These are phyloP conservation scores for Lycaena phlaeas DNA, from an alignment of 2,888 invertebrate genomes.

Conservation along the genomic window DNA sequence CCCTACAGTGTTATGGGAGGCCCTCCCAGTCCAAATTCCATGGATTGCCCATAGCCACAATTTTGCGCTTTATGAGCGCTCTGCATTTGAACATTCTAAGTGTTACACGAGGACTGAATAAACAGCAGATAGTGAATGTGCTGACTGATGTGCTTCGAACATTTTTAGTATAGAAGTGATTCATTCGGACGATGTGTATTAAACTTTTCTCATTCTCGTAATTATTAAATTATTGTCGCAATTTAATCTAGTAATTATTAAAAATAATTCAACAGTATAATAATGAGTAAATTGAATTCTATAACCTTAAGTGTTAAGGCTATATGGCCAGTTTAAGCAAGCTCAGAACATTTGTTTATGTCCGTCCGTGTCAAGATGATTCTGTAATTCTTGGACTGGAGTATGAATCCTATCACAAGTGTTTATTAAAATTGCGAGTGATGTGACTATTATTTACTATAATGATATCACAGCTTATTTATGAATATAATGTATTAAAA, in stretches of 20 bases:
- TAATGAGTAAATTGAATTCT: neutral
- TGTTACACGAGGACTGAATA: slow-evolving; percentile 20
- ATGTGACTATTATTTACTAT: too few relatives aligned
- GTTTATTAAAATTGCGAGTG: too few relatives aligned
- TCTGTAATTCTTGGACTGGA: slow-evolving; percentile 7
- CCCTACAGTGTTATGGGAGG: slow-evolving; percentile 79
- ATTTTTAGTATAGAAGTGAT: neutral
- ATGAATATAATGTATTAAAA: too few relatives aligned
- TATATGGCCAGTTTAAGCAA: neutral
- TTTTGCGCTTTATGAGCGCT: slow-evolving; percentile 60
- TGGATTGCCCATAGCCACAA: slow-evolving; percentile 80
- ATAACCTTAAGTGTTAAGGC: neutral
- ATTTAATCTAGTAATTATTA: too few relatives aligned
- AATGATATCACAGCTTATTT: too few relatives aligned
- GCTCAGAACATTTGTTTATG: slow-evolving; percentile 10
- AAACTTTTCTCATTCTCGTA: slow-evolving; percentile 10
- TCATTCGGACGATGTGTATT: neutral
- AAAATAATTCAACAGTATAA: too few relatives aligned
- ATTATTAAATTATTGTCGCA: slow-evolving; percentile 9
- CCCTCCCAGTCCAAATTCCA: slow-evolving; percentile 79
- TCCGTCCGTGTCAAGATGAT: slow-evolving; percentile 14
- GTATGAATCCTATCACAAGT: too few relatives aligned
- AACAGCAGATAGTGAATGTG: slow-evolving; percentile 15
- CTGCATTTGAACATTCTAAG: slow-evolving; percentile 27
- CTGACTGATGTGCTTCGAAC: neutral